phyloP scores from a whole-genome alignment of 2,888 invertebrate genomes.

The Ennomos erosarius region DNA sequence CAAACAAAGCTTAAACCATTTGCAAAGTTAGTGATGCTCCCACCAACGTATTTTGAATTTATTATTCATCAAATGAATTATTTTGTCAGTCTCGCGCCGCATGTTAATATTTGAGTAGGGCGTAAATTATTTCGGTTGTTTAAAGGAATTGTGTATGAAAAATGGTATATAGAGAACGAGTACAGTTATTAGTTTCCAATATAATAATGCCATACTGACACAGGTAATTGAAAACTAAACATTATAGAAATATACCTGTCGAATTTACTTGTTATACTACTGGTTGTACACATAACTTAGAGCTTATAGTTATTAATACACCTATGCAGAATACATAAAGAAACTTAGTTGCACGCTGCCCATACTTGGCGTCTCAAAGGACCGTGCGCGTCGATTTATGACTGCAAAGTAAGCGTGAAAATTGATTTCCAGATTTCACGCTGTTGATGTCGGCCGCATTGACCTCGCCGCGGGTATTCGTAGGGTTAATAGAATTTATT shows the following conservation, averaged over 20 bases:
- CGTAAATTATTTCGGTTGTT: neutral
- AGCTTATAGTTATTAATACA: too few species aligned
- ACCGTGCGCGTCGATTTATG: conserved; percentile 53
- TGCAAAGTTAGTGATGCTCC: conserved; percentile 34
- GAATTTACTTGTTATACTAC: too few species aligned
- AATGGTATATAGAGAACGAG: too few species aligned
- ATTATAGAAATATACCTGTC: neutral
- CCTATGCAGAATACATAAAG: conserved; percentile 1
- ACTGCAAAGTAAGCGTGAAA: conserved; percentile 49
- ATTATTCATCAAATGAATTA: conserved; percentile 31
- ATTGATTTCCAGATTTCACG: conserved; percentile 54
- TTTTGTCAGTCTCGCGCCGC: conserved; percentile 21
- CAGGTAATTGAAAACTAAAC: too few species aligned
- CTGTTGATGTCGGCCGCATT: conserved; percentile 41
- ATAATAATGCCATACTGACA: too few species aligned
- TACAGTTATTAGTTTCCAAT: too few species aligned
- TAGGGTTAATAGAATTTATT: conserved; percentile 41
- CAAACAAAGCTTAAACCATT: conserved; percentile 36
- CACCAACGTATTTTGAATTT: conserved; percentile 28
- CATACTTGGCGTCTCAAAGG: conserved; percentile 58
- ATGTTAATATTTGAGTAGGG: conserved; percentile 41
- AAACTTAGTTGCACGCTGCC: conserved; percentile 47
- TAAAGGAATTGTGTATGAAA: too few species aligned
- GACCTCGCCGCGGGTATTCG: conserved; percentile 36
- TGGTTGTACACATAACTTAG: too few species aligned